Evolutionary conservation across 1,140 invertebrate genomes (phyloP), one percentile per base, ranked within the genome.

Genomic region (Chironomus tepperi): DNA sequence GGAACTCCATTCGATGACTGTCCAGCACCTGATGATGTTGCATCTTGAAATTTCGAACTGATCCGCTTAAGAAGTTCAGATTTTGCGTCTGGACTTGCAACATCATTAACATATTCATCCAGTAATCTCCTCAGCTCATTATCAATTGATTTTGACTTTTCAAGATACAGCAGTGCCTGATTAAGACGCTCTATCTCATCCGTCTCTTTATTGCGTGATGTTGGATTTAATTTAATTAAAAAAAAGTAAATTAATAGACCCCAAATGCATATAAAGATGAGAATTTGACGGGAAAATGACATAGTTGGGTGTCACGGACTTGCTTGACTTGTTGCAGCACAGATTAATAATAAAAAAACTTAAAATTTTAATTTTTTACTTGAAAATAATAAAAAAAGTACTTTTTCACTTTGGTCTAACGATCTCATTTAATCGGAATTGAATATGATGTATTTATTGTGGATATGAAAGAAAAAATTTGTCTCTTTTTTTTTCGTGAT

Each of bases 1-100:
- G 93, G 92, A 65, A 88, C 85, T 47, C 85, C 84, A 24, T 42
- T 72, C 0, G n/a, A 34, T 42, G 34, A 16, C 10, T 1, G 5
- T 9, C 72, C 15, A 12, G 8, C 8, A 42, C 12, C 7, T n/a
- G 24, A 42, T 7, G 12, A 5, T 6, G 42, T 10, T 7, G 10
- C 12, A 8, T 74, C 47, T 57, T 74, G 18, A 19, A 57, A 70
- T 12, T 72, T 65, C 21, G 21, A 64, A 2, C 9, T 18, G 12
- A 34, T 43, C 43, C 15, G 7, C 16, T 42, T 43, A 21, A 47
- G 8, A n/a, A 43, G 18, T 57, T n/a, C 12, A 16, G 3, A 7
- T 18, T 76, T 57, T 42, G 74, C n/a, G 8, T 57, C 21, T 21
- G 18, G 73, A 57, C 70, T 74, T 7, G 57, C 19, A 7, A 78